These are phyloP conservation scores for Argyra leucocephala DNA, from an alignment of 2,888 invertebrate genomes.

Conservation along the genomic window DNA sequence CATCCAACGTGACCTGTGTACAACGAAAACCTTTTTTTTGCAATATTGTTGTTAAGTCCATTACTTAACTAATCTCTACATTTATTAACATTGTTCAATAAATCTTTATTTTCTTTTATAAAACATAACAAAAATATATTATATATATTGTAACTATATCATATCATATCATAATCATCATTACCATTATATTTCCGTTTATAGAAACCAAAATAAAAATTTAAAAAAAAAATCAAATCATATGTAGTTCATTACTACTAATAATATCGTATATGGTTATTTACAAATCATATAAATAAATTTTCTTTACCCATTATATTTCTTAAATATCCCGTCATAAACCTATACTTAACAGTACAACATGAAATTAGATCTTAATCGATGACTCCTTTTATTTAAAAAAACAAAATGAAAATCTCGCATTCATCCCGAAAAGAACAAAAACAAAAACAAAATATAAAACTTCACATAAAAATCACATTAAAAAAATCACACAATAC, in stretches of 20 bases:
- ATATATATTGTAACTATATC: too few species aligned
- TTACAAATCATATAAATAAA: neutral
- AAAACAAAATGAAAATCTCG: too few species aligned
- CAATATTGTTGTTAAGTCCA: too few species aligned
- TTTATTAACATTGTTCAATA: too few species aligned
- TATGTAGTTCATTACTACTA: neutral
- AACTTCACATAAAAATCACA: neutral
- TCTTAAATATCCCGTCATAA: conserved; percentile 1
- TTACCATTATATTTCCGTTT: neutral
- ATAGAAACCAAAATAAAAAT: neutral
- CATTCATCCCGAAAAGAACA: neutral
- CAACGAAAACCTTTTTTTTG: too few species aligned
- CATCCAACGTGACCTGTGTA: too few species aligned
- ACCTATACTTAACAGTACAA: neutral
- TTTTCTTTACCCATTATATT: neutral
- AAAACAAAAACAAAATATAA: neutral
- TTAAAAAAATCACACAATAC: neutral
- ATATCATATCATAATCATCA: too few species aligned
- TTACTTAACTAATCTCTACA: too few species aligned
- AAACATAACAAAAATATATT: too few species aligned
- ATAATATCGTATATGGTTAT: neutral
- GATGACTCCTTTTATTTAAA: conserved; percentile 1
- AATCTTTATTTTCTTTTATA: too few species aligned
- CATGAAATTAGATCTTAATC: conserved; percentile 1
- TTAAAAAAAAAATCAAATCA: neutral